phyloP scores from a whole-genome alignment of 2,797 vertebrate species.

The Gila robusta region DNA sequence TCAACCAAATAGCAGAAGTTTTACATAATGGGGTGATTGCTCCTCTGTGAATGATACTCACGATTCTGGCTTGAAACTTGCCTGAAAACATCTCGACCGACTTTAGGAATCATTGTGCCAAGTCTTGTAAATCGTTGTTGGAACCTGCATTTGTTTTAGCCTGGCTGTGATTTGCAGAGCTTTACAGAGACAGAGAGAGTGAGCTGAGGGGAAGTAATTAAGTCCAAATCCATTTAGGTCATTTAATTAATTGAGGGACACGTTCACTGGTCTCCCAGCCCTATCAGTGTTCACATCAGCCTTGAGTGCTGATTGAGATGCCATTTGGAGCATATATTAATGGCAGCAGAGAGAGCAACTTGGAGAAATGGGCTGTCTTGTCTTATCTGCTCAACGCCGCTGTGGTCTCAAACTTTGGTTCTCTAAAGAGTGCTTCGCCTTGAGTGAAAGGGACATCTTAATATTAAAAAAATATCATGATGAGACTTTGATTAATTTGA shows the following conservation, averaged over 20 bases:
- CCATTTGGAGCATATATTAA: conserved; percentile 60
- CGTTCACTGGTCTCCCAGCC: conserved; percentile 56
- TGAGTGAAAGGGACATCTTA: conserved; percentile 1
- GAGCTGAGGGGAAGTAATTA: conserved; percentile 61
- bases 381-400: conserved; percentile 23
- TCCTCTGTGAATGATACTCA: background rate
- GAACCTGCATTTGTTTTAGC: conserved; percentile 28
- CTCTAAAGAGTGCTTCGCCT: conserved; percentile 39
- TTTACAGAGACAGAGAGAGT: conserved; percentile 50
- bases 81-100: background rate
- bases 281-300: conserved; percentile 59
- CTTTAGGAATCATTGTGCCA: conserved; percentile 2
- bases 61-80: background rate
- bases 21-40: background rate
- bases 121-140: conserved; percentile 36
- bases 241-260: conserved; percentile 65
- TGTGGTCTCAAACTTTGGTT: conserved; percentile 31
- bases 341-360: conserved; percentile 54
- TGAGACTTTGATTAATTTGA: conserved; percentile 18
- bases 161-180: conserved; percentile 15
- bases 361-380: conserved; percentile 35
- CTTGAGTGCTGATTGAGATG: conserved; percentile 54
- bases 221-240: conserved; percentile 64
- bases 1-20: background rate
- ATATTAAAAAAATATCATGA: background rate